These are phyloP conservation scores for Merops nubicus DNA, from an alignment of 2,113 vertebrate species.

Conservation along the genomic window DNA sequence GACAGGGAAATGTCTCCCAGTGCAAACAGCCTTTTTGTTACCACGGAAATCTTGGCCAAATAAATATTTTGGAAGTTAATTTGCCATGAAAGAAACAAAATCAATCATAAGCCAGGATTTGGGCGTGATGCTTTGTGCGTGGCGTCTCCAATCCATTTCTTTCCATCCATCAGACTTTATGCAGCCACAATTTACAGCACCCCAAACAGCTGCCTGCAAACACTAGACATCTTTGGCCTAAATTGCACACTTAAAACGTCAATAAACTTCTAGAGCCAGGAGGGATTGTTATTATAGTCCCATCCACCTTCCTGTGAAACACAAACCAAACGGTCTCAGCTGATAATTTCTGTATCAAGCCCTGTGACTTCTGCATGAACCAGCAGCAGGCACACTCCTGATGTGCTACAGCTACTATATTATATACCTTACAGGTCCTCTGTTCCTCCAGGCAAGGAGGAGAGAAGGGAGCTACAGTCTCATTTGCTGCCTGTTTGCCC, in stretches of 20 bases:
- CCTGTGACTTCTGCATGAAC: background rate
- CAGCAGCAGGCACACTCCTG: rapidly evolving
- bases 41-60: background rate
- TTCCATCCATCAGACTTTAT: background rate
- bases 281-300: background rate
- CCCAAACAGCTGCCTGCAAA: background rate
- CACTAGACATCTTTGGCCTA: background rate
- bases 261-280: background rate
- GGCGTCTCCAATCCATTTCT: background rate
- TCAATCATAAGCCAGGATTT: background rate
- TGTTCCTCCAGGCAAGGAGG: background rate
- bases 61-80: background rate
- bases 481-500: background rate
- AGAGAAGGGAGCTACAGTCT: background rate
- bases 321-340: background rate
- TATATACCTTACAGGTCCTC: background rate
- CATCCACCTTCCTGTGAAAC: background rate
- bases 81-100: background rate
- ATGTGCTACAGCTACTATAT: background rate
- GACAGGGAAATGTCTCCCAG: background rate
- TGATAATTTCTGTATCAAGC: background rate
- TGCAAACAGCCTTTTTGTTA: background rate
- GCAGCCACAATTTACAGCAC: background rate
- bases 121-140: background rate
- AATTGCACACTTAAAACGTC: background rate